These are phyloP conservation scores for Centropristis striata DNA, from an alignment of 2,113 vertebrate genomes.

Conservation along the genomic window DNA sequence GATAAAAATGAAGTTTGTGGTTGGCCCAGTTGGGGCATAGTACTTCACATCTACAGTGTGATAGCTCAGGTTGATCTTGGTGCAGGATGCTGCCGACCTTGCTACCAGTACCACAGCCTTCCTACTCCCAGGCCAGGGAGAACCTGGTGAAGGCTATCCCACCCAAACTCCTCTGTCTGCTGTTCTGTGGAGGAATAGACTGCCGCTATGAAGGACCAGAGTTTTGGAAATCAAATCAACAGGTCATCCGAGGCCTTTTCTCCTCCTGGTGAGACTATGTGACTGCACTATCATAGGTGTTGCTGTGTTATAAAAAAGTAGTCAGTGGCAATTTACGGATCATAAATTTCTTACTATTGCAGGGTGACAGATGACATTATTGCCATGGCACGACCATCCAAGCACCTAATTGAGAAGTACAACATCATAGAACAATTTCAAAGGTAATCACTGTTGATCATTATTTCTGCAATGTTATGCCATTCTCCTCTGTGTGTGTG, in stretches of 20 bases:
- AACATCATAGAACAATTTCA: conserved; percentile 87
- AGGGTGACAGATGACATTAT: conserved; percentile 89
- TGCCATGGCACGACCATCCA: conserved; percentile 87
- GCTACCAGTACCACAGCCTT: conserved; percentile 82
- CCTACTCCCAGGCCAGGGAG: conserved; percentile 88
- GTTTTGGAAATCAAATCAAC: conserved; percentile 85
- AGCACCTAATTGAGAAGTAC: conserved; percentile 82
- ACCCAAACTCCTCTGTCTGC: conserved; percentile 85
- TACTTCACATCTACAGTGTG: not conserved
- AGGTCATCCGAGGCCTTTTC: conserved; percentile 85
- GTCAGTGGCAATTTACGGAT: not conserved
- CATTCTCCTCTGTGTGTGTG: not conserved
- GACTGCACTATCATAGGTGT: not conserved
- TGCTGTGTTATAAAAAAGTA: not conserved
- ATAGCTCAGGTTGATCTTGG: conserved; percentile 21
- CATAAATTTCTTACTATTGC: not conserved
- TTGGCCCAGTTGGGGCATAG: not conserved
- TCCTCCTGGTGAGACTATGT: conserved; percentile 84
- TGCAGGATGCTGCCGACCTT: conserved; percentile 68
- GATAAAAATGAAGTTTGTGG: not conserved
- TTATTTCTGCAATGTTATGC: not conserved
- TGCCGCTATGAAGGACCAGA: conserved; percentile 88
- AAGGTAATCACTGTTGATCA: conserved; percentile 71
- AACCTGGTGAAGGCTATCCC: conserved; percentile 86
- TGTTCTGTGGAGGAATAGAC: conserved; percentile 85